Conservation (phyloP, 92 coral and sea anemone genomes). For the Porites lobata region DNA sequence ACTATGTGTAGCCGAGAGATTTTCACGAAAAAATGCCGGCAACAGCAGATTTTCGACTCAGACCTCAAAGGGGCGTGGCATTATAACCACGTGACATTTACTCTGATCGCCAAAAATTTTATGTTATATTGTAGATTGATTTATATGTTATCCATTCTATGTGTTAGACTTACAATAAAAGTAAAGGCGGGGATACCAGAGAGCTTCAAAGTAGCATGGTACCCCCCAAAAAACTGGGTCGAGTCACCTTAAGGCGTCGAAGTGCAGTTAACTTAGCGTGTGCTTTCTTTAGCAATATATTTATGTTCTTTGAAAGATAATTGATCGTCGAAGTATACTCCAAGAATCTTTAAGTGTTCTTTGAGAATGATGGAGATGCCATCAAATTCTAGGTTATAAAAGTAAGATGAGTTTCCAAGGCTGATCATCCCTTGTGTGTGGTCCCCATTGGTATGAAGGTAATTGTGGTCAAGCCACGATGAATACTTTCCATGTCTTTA, state of each 20-base stretch:
- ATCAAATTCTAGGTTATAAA: conserved; percentile 14
- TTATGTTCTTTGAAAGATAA: conserved; percentile 34
- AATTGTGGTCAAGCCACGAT: conserved; percentile 43
- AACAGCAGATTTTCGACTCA: too few relatives aligned
- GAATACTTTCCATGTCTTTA: background rate
- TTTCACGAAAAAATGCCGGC: too few relatives aligned
- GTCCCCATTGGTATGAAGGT: conserved; percentile 40
- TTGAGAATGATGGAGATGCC: conserved; percentile 4
- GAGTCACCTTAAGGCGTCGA: conserved; percentile 1
- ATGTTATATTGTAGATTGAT: too few relatives aligned
- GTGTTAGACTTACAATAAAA: too few relatives aligned
- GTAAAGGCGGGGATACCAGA: too few relatives aligned
- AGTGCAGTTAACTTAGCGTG: conserved; percentile 14
- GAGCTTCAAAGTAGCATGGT: too few relatives aligned
- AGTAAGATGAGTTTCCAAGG: background rate
- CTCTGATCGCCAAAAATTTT: too few relatives aligned
- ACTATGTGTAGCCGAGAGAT: too few relatives aligned
- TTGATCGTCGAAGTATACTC: conserved; percentile 37
- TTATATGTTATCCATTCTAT: too few relatives aligned
- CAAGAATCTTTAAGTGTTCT: conserved; percentile 67
- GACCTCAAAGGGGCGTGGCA: too few relatives aligned
- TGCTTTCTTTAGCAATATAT: conserved; percentile 5
- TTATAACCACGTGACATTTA: too few relatives aligned
- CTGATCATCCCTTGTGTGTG: conserved; percentile 35
- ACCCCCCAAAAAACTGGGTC: too few relatives aligned